Base-by-base conservation (phyloP, 2,888 invertebrate genomes). In the Plebejus argus region DNA sequence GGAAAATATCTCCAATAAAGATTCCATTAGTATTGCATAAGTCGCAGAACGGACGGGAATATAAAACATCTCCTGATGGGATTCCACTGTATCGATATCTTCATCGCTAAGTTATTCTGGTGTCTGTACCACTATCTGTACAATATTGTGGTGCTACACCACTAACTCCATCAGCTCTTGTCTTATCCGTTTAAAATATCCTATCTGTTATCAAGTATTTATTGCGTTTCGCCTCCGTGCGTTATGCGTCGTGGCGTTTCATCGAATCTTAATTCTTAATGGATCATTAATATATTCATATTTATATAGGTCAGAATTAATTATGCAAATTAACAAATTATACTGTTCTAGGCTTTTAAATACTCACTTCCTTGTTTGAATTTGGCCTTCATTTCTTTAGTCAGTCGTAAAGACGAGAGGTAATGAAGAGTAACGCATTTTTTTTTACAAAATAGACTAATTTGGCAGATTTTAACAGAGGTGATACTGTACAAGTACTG, bases 21-120 rank as follows among this genome's bases (percentile, higher is more conserved):
- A 23, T 28, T 61, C 12, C 12, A 61, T 58, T n/a, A 20, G n/a
- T 58, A 58, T 20, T 58, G 58, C 58, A 58, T 61, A 61, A 61
- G 61, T 28, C 10, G 20, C 23, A 72, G 15, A 72, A 2, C 20
- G 15, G 28, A 74, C 23, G 6, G 49, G 74, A 53, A 74, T 18
- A 49, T 28, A 49, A 53, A 74, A 39, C 33, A 72, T 49, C 23
- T 72, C 35, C n/a, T 39, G 53, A 74, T 74, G 74, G 49, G 28
- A 74, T 74, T 74, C 74, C 49, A 18, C 74, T 74, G 74, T 74
- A 53, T 49, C 74, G 74, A 53, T 74, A 74, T 74, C 49, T 49
- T 74, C 49, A 53, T 74, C 49, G 53, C 72, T 72, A 39, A 72
- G 49, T 74, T 49, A 74, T 74, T 74, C 74, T 66, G 4, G 66